Evolutionary conservation across 2,113 vertebrate genomes (phyloP).

Genomic region (Melanocharis versteri): DNA sequence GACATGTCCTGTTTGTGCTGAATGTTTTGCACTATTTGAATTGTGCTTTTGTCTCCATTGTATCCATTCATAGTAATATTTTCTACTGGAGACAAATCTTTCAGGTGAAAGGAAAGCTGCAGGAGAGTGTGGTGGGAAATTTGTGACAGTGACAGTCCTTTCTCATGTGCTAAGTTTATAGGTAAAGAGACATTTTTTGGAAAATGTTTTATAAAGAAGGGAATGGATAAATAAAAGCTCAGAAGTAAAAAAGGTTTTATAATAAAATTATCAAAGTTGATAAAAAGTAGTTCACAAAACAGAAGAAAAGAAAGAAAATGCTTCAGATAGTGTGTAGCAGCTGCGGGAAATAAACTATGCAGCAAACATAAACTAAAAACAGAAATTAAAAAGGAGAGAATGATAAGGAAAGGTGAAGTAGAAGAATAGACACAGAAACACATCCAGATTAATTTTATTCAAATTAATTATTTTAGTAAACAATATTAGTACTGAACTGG

Average conservation of each 20-base stretch:
- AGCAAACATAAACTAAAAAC: not conserved
- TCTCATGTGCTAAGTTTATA: not conserved
- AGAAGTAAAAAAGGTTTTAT: not conserved
- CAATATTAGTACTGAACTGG: not conserved
- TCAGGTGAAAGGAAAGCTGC: not conserved
- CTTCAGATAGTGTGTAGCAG: not conserved
- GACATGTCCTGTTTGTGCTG: not conserved
- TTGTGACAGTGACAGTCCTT: not conserved
- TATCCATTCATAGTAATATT: not conserved
- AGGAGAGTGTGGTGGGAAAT: not conserved
- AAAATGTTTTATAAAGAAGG: not conserved
- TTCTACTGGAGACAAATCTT: not conserved
- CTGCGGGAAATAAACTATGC: not conserved
- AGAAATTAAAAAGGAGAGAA: not conserved
- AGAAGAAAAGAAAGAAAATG: not conserved
- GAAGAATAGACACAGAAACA: not conserved
- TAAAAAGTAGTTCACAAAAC: not conserved
- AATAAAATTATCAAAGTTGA: not conserved
- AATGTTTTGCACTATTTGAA: not conserved
- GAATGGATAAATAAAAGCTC: not conserved
- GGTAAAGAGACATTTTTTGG: not conserved
- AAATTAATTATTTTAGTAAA: not conserved
- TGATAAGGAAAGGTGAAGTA: not conserved
- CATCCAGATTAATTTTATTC: not conserved
- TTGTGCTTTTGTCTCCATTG: not conserved